Percentiles rank a stretch among this genome's conserved stretches.
phyloP scores from a whole-genome alignment of 2,797 vertebrate genomes.

The Dromococcyx pavoninus region DNA sequence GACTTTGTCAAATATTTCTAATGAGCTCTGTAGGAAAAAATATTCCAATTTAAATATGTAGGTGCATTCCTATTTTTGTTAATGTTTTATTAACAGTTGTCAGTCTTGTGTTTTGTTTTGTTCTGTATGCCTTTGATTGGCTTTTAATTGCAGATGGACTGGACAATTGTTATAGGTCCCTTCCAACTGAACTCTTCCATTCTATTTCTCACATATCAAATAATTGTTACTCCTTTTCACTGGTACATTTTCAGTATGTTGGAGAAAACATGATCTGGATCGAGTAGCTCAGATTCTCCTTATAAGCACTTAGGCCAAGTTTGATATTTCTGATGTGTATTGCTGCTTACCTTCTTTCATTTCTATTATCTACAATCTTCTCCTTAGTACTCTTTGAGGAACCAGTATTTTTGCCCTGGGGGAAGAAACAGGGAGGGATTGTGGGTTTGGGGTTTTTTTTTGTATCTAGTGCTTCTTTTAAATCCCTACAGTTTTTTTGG shows the following conservation, averaged over 20 bases:
- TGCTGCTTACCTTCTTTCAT: neutral
- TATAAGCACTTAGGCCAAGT: neutral
- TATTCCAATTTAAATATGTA: neutral
- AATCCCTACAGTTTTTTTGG: neutral
- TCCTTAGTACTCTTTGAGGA: neutral
- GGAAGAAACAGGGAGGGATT: neutral
- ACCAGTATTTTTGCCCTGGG: neutral
- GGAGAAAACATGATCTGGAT: neutral
- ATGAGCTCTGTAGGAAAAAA: neutral
- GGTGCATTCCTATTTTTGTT: neutral
- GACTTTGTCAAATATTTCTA: neutral
- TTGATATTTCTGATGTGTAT: neutral
- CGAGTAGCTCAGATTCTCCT: neutral
- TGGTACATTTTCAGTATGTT: neutral
- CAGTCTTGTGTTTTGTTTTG: neutral
- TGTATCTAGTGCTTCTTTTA: neutral
- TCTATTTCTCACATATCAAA: neutral
- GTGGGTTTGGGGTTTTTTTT: neutral
- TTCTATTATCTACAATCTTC: neutral
- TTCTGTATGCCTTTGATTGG: neutral
- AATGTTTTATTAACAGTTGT: neutral
- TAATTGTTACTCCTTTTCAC: neutral
- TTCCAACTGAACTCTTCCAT: neutral
- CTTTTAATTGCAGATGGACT: neutral
- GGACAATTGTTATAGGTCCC: neutral